These are phyloP conservation scores for Nylanderia fulva DNA, from an alignment of 1,140 invertebrate genomes.

Conservation along the genomic window DNA sequence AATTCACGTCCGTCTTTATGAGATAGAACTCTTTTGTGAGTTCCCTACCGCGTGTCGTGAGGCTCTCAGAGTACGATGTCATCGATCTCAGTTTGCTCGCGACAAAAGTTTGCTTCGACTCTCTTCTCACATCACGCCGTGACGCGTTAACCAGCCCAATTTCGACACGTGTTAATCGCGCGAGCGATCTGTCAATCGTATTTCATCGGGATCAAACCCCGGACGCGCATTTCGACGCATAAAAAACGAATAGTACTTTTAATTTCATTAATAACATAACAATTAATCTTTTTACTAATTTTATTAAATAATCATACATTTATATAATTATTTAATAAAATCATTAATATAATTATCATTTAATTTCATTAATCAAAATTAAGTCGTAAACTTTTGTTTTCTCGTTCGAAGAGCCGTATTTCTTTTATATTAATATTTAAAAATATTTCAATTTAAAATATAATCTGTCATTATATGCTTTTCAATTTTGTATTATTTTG, in stretches of 20 bases:
- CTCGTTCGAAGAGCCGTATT: too few relatives aligned
- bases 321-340: not conserved
- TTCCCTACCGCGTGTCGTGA: not conserved
- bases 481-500: too few relatives aligned
- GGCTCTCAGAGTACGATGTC: conserved; percentile 35
- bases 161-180: conserved; percentile 27
- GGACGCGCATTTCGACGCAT: not conserved
- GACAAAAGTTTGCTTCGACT: conserved; percentile 43
- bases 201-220: not conserved
- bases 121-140: conserved; percentile 46
- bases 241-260: not conserved
- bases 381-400: too few relatives aligned
- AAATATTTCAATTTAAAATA: too few relatives aligned
- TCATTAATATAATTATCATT: too few relatives aligned
- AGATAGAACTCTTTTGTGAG: conserved; percentile 35
- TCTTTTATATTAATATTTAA: too few relatives aligned
- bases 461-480: too few relatives aligned
- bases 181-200: not conserved
- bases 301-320: too few relatives aligned
- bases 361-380: too few relatives aligned
- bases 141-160: conserved; percentile 31
- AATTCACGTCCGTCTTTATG: conserved; percentile 38
- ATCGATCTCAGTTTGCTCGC: conserved; percentile 59
- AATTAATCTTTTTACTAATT: too few relatives aligned
- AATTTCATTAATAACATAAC: too few relatives aligned